Evolutionary conservation across 2,797 vertebrate species (phyloP).

Genomic region (Philypnodon macrostomus): DNA sequence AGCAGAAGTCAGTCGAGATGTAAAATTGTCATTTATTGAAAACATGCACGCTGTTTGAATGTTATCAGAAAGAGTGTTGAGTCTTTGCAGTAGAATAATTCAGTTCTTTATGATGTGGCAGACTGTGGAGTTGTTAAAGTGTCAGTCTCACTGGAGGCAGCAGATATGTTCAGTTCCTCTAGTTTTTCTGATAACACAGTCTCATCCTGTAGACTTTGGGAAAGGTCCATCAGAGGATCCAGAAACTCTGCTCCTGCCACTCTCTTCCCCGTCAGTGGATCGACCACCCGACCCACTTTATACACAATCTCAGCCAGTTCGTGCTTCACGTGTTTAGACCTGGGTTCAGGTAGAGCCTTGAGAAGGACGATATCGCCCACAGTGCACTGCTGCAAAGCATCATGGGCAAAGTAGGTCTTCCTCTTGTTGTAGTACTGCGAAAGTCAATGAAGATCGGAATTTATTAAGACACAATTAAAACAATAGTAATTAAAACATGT

Average conservation of each 20-base stretch:
- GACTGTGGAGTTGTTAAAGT: constrained; percentile 15
- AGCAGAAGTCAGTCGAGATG: no score
- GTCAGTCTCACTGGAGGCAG: constrained; percentile 45
- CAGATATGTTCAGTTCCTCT: constrained; percentile 79
- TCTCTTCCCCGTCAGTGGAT: constrained; percentile 88
- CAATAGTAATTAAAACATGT: no score
- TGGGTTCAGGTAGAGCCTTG: constrained; percentile 84
- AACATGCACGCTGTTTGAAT: no score
- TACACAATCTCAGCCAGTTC: constrained; percentile 91
- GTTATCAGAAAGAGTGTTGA: background rate
- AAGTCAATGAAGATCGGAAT: constrained; percentile 3
- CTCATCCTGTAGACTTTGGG: constrained; percentile 52
- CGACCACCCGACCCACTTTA: constrained; percentile 90
- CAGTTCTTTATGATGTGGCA: constrained; percentile 15
- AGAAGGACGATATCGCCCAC: constrained; percentile 92
- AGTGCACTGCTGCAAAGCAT: constrained; percentile 86
- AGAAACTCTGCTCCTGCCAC: constrained; percentile 84
- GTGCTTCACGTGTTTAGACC: constrained; percentile 90
- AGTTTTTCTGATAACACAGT: constrained; percentile 77
- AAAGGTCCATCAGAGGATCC: constrained; percentile 76
- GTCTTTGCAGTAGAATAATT: background rate
- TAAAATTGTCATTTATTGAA: no score
- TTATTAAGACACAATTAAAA: no score
- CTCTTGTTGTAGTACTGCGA: constrained; percentile 92
- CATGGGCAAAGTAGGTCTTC: constrained; percentile 97